Evolutionary conservation across 2,797 vertebrate species (phyloP).

Genomic region (Poecilia velifera): DNA sequence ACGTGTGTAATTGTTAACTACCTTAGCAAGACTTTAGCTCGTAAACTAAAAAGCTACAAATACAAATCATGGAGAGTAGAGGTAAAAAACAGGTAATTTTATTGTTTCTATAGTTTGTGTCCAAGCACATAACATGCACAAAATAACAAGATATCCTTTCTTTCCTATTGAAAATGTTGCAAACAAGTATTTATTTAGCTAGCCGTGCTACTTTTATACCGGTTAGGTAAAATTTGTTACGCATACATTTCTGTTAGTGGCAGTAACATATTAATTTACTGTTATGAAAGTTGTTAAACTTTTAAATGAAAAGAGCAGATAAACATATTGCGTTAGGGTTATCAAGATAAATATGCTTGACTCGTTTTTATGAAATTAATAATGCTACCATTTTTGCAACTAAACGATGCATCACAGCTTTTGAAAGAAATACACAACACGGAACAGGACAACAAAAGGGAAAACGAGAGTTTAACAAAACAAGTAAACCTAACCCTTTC

Average conservation of each 20-base stretch:
- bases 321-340: background rate
- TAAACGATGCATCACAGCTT: background rate
- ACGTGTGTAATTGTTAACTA: background rate
- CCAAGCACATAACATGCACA: background rate
- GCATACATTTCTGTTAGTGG: background rate
- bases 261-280: background rate
- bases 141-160: background rate
- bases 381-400: background rate
- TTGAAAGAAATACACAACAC: background rate
- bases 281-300: background rate
- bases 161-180: background rate
- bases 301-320: background rate
- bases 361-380: background rate
- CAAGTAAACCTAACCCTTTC: background rate
- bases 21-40: background rate
- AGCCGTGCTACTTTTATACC: background rate
- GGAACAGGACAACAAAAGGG: background rate
- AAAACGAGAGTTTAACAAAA: background rate
- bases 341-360: background rate
- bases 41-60: conserved; percentile 3
- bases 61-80: background rate
- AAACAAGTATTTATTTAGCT: background rate
- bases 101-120: background rate
- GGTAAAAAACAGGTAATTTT: background rate
- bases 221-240: background rate